Conservation (phyloP, 2,888 invertebrate species). For the Chouioia cunea region DNA sequence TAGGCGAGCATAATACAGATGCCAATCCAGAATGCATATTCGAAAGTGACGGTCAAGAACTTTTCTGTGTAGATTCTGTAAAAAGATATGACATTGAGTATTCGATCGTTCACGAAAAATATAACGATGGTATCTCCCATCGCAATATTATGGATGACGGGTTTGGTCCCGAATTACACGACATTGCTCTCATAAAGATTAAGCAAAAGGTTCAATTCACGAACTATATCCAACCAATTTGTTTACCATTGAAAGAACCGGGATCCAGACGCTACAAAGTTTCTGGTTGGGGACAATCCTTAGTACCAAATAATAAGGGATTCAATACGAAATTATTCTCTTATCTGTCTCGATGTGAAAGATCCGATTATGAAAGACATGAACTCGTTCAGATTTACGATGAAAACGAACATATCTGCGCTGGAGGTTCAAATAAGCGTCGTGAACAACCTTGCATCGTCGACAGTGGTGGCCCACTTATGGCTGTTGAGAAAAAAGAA, state of each 20-base stretch:
- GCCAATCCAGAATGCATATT: not conserved
- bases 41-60: not conserved
- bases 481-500: conserved; percentile 8
- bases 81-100: not conserved
- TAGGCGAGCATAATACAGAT: conserved; percentile 15
- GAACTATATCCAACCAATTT: conserved; percentile 25
- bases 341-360: not conserved
- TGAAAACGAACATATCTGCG: conserved; percentile 27
- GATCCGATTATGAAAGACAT: too few species aligned
- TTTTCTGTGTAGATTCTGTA: not conserved
- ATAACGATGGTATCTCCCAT: not conserved
- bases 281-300: conserved; percentile 21
- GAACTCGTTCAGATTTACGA: not conserved
- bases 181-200: conserved; percentile 29
- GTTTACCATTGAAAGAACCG: conserved; percentile 9
- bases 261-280: conserved; percentile 1
- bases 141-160: not conserved
- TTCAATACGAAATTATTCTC: not conserved
- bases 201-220: conserved; percentile 2
- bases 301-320: not conserved
- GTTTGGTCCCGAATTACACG: not conserved
- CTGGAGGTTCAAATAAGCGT: not conserved
- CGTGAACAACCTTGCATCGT: conserved; percentile 17
- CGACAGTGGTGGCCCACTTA: conserved; percentile 35
- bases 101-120: conserved; percentile 1